phyloP scores from a whole-genome alignment of 1,140 invertebrate species.

The Ganaspis sp. region DNA sequence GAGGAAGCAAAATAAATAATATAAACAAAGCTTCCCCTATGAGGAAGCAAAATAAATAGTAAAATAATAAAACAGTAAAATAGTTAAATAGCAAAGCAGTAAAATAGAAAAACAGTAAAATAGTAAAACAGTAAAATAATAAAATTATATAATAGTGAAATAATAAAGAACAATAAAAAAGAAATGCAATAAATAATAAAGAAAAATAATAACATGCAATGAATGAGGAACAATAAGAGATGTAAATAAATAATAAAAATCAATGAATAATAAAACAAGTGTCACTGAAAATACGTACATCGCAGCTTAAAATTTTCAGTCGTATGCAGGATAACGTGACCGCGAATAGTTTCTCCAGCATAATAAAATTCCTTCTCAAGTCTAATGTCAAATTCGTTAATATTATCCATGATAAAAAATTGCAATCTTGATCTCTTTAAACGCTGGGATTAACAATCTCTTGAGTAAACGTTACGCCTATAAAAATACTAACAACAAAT shows the following conservation, averaged over 20 bases:
- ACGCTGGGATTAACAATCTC: background rate
- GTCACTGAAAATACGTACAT: constrained; percentile 77
- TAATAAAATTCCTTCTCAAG: constrained; percentile 87
- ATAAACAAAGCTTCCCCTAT: too few relatives aligned
- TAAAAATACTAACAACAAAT: constrained; percentile 1
- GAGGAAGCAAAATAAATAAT: too few relatives aligned
- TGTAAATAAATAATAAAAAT: background rate
- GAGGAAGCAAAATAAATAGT: too few relatives aligned
- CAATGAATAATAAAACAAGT: background rate
- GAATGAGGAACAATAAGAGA: background rate
- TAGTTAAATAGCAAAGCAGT: too few relatives aligned
- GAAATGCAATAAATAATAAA: too few relatives aligned
- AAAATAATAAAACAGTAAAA: too few relatives aligned
- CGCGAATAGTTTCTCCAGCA: constrained; percentile 83
- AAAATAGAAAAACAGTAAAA: too few relatives aligned
- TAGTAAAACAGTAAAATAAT: too few relatives aligned
- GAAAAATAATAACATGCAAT: too few relatives aligned
- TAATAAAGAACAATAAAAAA: too few relatives aligned
- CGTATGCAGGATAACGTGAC: constrained; percentile 84
- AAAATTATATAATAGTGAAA: too few relatives aligned
- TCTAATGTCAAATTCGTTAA: constrained; percentile 86
- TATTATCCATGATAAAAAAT: constrained; percentile 82
- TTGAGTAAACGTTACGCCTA: background rate
- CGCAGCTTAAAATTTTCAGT: constrained; percentile 87
- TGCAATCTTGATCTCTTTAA: constrained; percentile 1